Base-by-base conservation (phyloP, 2,797 vertebrate genomes). In the Acanthiza pusilla region DNA sequence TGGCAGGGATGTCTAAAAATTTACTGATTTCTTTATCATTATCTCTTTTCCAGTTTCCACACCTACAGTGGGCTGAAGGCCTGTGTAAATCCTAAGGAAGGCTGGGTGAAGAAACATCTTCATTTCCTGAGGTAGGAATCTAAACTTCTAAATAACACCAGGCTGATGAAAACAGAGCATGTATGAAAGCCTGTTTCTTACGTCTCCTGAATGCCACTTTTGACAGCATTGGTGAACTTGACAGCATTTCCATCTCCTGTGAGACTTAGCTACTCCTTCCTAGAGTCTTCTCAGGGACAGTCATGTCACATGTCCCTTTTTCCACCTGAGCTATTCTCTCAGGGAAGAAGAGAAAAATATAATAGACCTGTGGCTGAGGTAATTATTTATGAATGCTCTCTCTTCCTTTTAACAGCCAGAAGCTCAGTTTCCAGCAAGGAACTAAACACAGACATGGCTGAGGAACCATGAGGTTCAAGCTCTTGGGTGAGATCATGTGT, bases 81-180 rank as follows among this genome's bases (percentile, higher is more conserved):
- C 55, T 98, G 98, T 40, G 97, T 97, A 68, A 88, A 98, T 77
- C 98, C 98, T 27, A 95, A 89, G 47, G 88, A 96, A 38, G 16
- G 0, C 5, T 98, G 98, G 98, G 98, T 98, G 90, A 97, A 96
- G 62, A 91, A 27, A 23, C 88, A 68, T 9, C 78, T 98, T 29
- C 83, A 23, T 5, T n/a, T 34, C 29, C 78, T 98, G 75, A 98
- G 97, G 97, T 98, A 97, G 8, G 95, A 38, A 67, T 70, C 3
- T 10, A 57, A 60, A 75, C 9, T 7, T 27, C 27, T 74, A 21
- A 19, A 16, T 57, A 27, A 21, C 23, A 6, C 12, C 11, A 48
- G 15, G 9, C 19, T 68, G 23, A 67, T 54, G 66, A 76, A 76
- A 88, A 51, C 18, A 15, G 43, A 77, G 25, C 38, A 30, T 13